Percentiles rank a stretch among this genome's conserved stretches.
phyloP scores from a whole-genome alignment of 1,140 invertebrate species.

The Whitmania pigra region DNA sequence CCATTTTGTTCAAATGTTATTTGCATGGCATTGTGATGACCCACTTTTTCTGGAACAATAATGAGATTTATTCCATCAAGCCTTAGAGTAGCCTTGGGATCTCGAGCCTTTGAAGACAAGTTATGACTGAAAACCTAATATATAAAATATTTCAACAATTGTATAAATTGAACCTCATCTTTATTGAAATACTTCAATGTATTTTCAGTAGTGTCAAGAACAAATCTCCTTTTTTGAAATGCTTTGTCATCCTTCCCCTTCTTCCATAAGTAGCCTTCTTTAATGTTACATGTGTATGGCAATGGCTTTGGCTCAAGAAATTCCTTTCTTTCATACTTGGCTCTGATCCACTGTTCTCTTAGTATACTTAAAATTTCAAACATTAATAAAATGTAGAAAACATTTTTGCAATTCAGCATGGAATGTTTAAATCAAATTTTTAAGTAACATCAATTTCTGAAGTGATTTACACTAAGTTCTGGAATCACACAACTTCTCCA shows the following conservation, averaged over 20 bases:
- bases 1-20: conserved; percentile 23
- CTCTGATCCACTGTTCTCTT: conserved; percentile 76
- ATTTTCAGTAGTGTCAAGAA: conserved; percentile 63
- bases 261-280: conserved; percentile 78
- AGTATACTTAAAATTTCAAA: conserved; percentile 52
- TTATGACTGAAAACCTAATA: background rate
- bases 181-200: conserved; percentile 72
- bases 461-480: no score
- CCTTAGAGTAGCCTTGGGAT: conserved; percentile 66
- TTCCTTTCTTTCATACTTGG: conserved; percentile 76
- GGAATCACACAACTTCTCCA: no score
- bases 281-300: conserved; percentile 61
- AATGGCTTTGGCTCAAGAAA: conserved; percentile 62
- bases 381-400: background rate
- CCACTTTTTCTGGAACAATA: conserved; percentile 68
- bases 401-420: background rate
- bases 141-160: background rate
- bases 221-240: conserved; percentile 69
- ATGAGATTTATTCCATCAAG: conserved; percentile 71
- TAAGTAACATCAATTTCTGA: conserved; percentile 27
- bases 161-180: conserved; percentile 47
- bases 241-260: conserved; percentile 69
- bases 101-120: conserved; percentile 44
- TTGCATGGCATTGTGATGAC: conserved; percentile 24
- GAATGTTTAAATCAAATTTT: background rate